phyloP scores from a whole-genome alignment of 2,797 vertebrate genomes.

The Sebastes taczanowskii region DNA sequence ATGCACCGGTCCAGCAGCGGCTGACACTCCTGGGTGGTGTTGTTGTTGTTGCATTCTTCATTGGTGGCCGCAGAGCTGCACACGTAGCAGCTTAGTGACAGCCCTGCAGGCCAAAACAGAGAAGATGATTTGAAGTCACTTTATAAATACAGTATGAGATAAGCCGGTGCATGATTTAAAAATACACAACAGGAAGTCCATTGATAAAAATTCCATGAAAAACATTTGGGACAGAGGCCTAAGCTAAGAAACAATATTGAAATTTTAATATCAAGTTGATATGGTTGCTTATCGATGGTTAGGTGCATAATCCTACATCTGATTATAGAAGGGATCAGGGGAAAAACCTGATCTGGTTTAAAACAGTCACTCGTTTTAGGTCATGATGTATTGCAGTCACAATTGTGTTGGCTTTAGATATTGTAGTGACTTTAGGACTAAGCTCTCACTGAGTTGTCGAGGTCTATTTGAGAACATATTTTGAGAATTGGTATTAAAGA shows the following conservation, averaged over 20 bases:
- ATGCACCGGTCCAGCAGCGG: conserved; percentile 73
- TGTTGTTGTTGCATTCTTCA: conserved; percentile 70
- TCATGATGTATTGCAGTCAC: background rate
- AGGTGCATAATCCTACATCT: too few relatives aligned
- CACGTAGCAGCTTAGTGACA: conserved; percentile 68
- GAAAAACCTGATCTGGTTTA: background rate
- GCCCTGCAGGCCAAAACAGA: conserved; percentile 35
- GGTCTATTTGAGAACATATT: background rate
- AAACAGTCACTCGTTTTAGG: background rate
- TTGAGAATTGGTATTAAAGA: background rate
- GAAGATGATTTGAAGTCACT: background rate
- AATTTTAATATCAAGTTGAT: background rate
- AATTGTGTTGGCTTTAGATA: background rate
- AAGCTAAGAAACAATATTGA: background rate
- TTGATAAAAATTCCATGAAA: background rate
- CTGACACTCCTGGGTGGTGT: conserved; percentile 46
- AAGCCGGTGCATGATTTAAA: background rate
- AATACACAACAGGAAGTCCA: background rate
- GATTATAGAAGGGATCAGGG: background rate
- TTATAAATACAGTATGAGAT: background rate
- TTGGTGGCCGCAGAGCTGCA: conserved; percentile 66
- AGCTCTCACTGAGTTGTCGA: background rate
- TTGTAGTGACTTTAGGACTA: background rate
- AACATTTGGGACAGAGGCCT: background rate
- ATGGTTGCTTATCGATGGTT: background rate